phyloP scores from a whole-genome alignment of 2,888 invertebrate genomes.

The Diarsia dahlii region DNA sequence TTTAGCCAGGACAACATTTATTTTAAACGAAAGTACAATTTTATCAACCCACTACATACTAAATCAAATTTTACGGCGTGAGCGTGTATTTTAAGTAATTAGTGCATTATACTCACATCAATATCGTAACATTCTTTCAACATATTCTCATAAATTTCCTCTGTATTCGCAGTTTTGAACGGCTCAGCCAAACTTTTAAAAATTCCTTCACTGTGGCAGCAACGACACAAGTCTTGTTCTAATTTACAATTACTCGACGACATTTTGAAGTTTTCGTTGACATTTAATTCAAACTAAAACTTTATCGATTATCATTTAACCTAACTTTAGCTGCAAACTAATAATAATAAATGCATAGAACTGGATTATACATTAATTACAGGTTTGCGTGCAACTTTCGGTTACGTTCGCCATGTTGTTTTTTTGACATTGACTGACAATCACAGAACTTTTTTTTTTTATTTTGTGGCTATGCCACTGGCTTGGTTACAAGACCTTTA shows the following conservation, averaged over 20 bases:
- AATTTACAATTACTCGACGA: slow-evolving; percentile 74
- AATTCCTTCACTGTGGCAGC: slow-evolving; percentile 82
- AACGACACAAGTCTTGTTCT: slow-evolving; percentile 82
- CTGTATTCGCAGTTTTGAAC: slow-evolving; percentile 61
- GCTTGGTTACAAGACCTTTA: too few relatives aligned
- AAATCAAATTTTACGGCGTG: not conserved
- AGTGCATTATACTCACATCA: slow-evolving; percentile 72
- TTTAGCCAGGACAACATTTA: not conserved
- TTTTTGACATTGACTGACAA: slow-evolving; percentile 25
- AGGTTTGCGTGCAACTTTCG: not conserved
- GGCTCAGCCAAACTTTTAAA: slow-evolving; percentile 77
- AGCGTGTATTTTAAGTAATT: not conserved
- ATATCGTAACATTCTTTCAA: slow-evolving; percentile 77
- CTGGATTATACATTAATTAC: not conserved
- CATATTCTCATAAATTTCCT: slow-evolving; percentile 79
- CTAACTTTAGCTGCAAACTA: slow-evolving; percentile 2
- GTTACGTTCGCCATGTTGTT: slow-evolving; percentile 39
- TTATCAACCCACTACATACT: slow-evolving; percentile 13
- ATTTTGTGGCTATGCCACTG: too few relatives aligned
- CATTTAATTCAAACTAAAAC: slow-evolving; percentile 31
- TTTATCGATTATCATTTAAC: not conserved
- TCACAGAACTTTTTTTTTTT: too few relatives aligned
- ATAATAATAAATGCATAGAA: not conserved
- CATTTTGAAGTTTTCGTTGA: slow-evolving; percentile 70
- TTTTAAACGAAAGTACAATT: not conserved